Evolutionary conservation across 2,113 vertebrate genomes (phyloP), one percentile per base, ranked within the genome.

Genomic region (Triplophysa tibetana): DNA sequence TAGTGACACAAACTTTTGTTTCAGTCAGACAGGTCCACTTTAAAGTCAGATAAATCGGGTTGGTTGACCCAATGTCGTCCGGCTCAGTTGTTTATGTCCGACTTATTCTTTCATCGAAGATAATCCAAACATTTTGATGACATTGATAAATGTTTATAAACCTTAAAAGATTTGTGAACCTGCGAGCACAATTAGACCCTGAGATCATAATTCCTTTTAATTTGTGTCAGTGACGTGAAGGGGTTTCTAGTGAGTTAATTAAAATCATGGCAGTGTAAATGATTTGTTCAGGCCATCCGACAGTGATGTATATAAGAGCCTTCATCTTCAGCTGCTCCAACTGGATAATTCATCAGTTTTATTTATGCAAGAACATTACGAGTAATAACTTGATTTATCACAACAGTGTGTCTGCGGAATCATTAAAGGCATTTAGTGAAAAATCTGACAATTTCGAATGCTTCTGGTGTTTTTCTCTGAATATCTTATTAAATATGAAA

Each of bases 301-400:
- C 92, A 92, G 87, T 93, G 91, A 93, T 91, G 83, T 89, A 92
- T 91, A 87, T 86, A 80, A 61, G 89, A 92, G 89, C 90, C 85
- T 92, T 92, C 91, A 93, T 91, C 88, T 88, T 92, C 89, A 89
- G 38, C 87, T 87, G 85, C 87, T 90, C 85, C 90, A 89, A 93
- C 91, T 91, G 85, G 87, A 88, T 90, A 91, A 94, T 94, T 93
- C 91, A 93, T 94, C 91, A 91, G 91, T 83, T 88, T 93, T 91
- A 92, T 92, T 92, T 92, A 91, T 92, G 89, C 85, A 84, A 83
- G 77, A 90, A 87, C 86, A 91, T 91, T 90, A 86, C 88, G 88
- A 91, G 91, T 90, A 91, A 88, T 82, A 86, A 85, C 85, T 82
- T 85, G 84, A 86, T 87, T 88, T 85, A 90, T 91, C 86, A 84